These are phyloP conservation scores for Cassiopea xamachana DNA, from an alignment of 30 jellyfish, hydroid and myxozoan genomes.

Conservation along the genomic window DNA sequence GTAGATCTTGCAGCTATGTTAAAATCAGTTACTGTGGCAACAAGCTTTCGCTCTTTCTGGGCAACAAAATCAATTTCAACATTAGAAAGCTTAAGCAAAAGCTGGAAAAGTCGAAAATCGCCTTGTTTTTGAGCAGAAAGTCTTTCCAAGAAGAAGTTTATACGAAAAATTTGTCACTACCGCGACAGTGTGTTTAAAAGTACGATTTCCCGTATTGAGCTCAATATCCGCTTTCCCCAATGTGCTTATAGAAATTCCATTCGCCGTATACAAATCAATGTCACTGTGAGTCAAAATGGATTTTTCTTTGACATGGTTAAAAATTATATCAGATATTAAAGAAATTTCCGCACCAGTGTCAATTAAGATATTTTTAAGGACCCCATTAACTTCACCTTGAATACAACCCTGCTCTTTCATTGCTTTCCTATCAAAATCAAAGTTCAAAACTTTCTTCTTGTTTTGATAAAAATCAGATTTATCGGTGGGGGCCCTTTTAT, in stretches of 20 bases:
- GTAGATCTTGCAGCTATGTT: background rate
- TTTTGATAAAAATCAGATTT: background rate
- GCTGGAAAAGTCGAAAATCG: background rate
- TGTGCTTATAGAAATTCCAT: background rate
- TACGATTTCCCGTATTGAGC: background rate
- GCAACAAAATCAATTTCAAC: background rate
- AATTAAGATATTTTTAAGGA: background rate
- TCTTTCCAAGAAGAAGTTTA: constrained; percentile 23
- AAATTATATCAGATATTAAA: background rate
- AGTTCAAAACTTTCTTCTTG: background rate
- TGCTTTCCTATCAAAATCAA: background rate
- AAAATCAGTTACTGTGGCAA: background rate
- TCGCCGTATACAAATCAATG: background rate
- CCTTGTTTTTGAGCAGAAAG: background rate
- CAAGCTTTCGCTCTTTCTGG: background rate
- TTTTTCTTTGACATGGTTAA: background rate
- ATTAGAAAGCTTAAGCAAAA: background rate
- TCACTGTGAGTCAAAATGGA: background rate
- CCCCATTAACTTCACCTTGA: background rate
- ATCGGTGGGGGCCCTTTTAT: background rate
- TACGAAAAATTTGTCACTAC: background rate
- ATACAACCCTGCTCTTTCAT: background rate
- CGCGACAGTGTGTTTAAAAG: background rate
- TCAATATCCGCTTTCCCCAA: background rate
- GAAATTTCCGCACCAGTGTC: constrained; percentile 34